Base-by-base conservation (phyloP, 2,113 vertebrate species). In the Sterna hirundo region DNA sequence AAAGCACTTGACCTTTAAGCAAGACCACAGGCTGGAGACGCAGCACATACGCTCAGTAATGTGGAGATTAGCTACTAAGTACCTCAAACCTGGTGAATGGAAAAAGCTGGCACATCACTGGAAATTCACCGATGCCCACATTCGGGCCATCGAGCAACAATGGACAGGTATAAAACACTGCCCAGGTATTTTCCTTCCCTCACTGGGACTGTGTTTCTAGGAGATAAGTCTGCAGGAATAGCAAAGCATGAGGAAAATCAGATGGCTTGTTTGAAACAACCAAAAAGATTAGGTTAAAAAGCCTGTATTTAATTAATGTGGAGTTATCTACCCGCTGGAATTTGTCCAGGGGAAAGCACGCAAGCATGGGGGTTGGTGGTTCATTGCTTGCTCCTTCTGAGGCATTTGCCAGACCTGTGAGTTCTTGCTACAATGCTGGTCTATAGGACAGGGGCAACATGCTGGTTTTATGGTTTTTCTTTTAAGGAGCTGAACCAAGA, bases 131-230 rank as follows among this genome's bases (percentile, higher is more conserved):
- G 98, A 99, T 26, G 98, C 98, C 10, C 99, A 99, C 7, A 86
- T 99, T 36, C 96, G 96, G 5, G 99, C 99, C 47, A 98, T 99
- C 22, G 99, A 99, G 70, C 99, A 99, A 1, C 99, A 99, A 75
- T 99, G 99, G 99, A 98, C 99, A 97, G 99, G 99, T 99, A 97
- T 21, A 29, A 47, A 94, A 20, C 55, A 51, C 40, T 38, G 10
- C 21, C 15, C 18, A 9, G 15, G 2, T 38, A 25, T 61, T 60
- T 42, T n/a, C 30, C 12, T 11, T 36, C 46, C 49, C 32, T 32
- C 13, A 6, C 5, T 71, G 40, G 54, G 49, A 10, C 32, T 46
- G 10, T 15, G 29, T 46, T 82, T 51, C 55, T 66, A 29, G 49
- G 20, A 90, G 44, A 9, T 42, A 21, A 46, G 46, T 20, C 46